phyloP scores from a whole-genome alignment of 2,888 invertebrate genomes.

The Invenusta paracnida region DNA sequence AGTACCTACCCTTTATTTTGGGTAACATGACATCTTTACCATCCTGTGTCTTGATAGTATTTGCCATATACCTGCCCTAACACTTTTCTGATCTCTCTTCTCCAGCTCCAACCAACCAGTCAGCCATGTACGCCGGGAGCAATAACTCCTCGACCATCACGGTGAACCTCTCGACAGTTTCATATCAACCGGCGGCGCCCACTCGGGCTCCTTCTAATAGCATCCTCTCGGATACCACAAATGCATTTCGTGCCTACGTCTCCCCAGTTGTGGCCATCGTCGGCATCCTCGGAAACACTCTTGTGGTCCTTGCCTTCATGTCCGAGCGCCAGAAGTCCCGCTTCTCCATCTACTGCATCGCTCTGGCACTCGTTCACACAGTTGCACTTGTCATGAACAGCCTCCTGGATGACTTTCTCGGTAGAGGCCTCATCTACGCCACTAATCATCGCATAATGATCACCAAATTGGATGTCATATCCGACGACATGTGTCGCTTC shows the following conservation, averaged over 20 bases:
- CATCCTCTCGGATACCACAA: background rate
- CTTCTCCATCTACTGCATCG: constrained; percentile 42
- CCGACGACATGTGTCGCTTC: constrained; percentile 41
- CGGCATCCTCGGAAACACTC: constrained; percentile 39
- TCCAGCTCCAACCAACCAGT: too few species aligned
- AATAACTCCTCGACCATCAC: too few species aligned
- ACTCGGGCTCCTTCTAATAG: too few species aligned
- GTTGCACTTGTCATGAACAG: constrained; percentile 42
- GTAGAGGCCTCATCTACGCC: constrained; percentile 40
- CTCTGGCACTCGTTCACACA: constrained; percentile 38
- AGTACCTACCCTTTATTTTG: too few species aligned
- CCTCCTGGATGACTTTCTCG: constrained; percentile 45
- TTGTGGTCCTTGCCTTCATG: constrained; percentile 35
- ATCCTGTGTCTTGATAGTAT: too few species aligned
- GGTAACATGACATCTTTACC: too few species aligned
- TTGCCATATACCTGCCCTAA: too few species aligned
- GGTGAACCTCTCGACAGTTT: too few species aligned
- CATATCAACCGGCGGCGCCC: too few species aligned
- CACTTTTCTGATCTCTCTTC: too few species aligned
- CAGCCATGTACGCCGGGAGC: too few species aligned
- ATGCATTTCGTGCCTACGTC: constrained; percentile 35
- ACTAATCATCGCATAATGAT: background rate
- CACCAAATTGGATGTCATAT: constrained; percentile 39
- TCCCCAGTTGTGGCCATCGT: constrained; percentile 32
- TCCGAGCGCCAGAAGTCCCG: constrained; percentile 30